These are phyloP conservation scores for Chaenogobius annularis DNA, from an alignment of 2,113 vertebrate species.

Conservation along the genomic window DNA sequence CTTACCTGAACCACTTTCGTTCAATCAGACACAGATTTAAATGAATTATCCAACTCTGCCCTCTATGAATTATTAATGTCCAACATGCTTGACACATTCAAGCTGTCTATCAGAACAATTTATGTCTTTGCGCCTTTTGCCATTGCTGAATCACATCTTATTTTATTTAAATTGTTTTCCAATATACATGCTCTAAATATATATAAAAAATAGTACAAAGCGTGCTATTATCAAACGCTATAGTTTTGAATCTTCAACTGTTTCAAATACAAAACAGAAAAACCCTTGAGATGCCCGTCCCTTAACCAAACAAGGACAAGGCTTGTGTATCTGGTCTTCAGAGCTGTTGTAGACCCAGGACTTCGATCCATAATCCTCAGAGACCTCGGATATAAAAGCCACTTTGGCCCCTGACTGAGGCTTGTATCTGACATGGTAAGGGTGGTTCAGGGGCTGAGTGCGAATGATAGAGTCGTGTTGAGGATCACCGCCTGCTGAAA, in stretches of 20 bases:
- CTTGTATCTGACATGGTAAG: conserved; percentile 47
- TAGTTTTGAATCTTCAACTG: neutral
- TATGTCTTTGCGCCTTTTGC: neutral
- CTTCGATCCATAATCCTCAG: conserved; percentile 39
- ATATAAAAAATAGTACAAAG: neutral
- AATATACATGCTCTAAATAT: neutral
- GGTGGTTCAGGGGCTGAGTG: conserved; percentile 44
- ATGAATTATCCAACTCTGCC: conserved; percentile 6
- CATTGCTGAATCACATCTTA: conserved; percentile 7
- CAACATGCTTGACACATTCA: conserved; percentile 17
- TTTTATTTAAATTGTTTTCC: neutral
- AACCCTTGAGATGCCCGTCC: neutral
- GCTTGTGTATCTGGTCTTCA: conserved; percentile 16
- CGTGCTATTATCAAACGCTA: neutral
- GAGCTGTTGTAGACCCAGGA: conserved; percentile 31
- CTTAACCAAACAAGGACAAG: conserved; percentile 7
- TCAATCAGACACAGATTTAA: conserved; percentile 27
- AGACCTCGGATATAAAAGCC: conserved; percentile 36
- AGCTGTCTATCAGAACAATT: conserved; percentile 21
- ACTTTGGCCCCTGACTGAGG: conserved; percentile 27
- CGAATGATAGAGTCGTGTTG: conserved; percentile 48
- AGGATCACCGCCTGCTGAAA: conserved; percentile 65
- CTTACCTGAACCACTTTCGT: conserved; percentile 33
- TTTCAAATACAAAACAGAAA: neutral
- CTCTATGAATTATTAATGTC: conserved; percentile 33